These are phyloP conservation scores for Rissa tridactyla DNA, from an alignment of 2,113 vertebrate species.

Conservation along the genomic window DNA sequence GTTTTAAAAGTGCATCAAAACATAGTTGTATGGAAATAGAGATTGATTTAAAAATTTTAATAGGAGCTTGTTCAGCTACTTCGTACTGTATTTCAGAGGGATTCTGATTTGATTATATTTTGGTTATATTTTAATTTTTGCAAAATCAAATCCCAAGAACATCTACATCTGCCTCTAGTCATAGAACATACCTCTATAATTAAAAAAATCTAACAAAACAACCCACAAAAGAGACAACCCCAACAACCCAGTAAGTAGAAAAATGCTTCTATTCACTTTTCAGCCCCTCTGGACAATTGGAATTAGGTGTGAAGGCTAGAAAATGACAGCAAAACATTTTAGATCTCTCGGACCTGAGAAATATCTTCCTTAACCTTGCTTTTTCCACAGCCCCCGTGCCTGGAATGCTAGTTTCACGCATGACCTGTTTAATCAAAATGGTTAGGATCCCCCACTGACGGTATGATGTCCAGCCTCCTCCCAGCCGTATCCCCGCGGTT, in stretches of 20 bases:
- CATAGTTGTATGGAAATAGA: neutral
- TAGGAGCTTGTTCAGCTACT: neutral
- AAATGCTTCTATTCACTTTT: neutral
- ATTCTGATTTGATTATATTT: neutral
- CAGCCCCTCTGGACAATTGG: neutral
- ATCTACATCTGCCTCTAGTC: neutral
- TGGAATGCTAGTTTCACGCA: neutral
- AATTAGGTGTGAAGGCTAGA: neutral
- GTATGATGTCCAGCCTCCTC: neutral
- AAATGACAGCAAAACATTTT: neutral
- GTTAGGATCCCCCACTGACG: neutral
- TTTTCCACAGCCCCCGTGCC: neutral
- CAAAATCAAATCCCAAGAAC: neutral
- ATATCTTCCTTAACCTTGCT: neutral
- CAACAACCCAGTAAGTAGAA: neutral
- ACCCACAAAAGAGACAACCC: neutral
- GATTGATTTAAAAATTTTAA: neutral
- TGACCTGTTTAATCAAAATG: neutral
- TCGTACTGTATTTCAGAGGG: neutral
- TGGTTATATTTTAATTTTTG: neutral
- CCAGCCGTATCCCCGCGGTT: neutral
- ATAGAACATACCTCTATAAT: neutral
- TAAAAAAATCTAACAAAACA: neutral
- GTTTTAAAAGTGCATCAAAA: neutral
- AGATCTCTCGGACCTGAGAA: neutral